Evolutionary conservation across 2,888 invertebrate species (phyloP), one percentile per base, ranked within the genome.

Genomic region (Ypsolopha sequella): DNA sequence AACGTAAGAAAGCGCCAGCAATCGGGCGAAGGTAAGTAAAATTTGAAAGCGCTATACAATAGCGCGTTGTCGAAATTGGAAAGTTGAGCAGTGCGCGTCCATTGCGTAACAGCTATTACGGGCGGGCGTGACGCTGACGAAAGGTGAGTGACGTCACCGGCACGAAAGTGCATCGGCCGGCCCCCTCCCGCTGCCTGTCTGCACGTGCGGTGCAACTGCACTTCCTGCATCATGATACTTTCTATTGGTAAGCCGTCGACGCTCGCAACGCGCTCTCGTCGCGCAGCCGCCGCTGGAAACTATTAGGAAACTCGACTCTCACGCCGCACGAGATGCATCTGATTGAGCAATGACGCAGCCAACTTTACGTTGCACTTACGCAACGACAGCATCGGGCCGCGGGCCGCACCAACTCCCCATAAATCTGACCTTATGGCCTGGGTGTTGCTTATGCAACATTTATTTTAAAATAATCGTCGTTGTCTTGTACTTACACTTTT

Each of bases 1-100:
- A 80, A 77, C 76, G 76, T 68, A 80, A 76, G 82, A 84, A 82
- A 86, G 84, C 78, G 80, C 76, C 71, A 66, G 66, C 70, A 66
- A 70, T 68, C 74, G 64, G 70, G 76, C 77, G 76, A 76, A 71
- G 75, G 80, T 76, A 74, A 77, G 80, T 79, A 79, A 78, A 85
- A 84, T 86, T 84, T 85, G 85, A 85, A 86, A 86, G 85, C 86
- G 85, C 84, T 72, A 81, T 76, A 85, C 85, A 86, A 85, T 85
- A 79, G 84, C 78, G 75, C 78, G 84, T 85, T 85, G 86, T 84
- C 84, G 85, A 85, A 86, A 85, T 86, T 85, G 85, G 85, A 85
- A 85, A 85, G 85, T 85, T 75, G 82, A 82, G 80, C 70, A 73
- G 78, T 72, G 84, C 78, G 78, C 76, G 76, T 75, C 72, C 64